Evolutionary conservation across 2,113 vertebrate genomes (phyloP), one percentile per base, ranked within the genome.

Genomic region (Microtus oregoni): DNA sequence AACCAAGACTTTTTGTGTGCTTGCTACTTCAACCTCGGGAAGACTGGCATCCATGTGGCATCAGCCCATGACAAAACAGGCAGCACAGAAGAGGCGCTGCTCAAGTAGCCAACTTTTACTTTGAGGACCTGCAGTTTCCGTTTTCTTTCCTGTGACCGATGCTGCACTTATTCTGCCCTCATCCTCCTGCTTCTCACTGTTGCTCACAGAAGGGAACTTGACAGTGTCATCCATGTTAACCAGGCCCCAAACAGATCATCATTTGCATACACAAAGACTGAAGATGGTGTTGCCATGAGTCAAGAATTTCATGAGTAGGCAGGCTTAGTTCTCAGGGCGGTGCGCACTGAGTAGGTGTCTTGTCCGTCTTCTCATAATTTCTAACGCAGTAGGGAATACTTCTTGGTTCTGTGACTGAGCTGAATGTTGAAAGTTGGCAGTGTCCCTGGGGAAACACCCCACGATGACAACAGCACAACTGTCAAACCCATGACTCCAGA

Each of bases 231-330:
- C 76, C n/a, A 35, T 32, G 5, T 20, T 22, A 30, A 32, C 35
- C 30, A 50, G 93, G 87, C 90, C 65, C 65, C 30, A 68, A 68
- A 68, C 30, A 68, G 30, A 13, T 32, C 87, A 89, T 86, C 92
- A 91, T 96, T 97, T 91, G 95, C 78, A 94, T 81, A 75, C 83
- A 92, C 58, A 70, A 91, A 55, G 70, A 91, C 78, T 61, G 52
- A 86, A 90, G 76, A 58, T 89, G 91, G 77, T 95, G 20, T 96
- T 97, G 91, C 89, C 63, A 12, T 95, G 94, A 97, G 63, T 96
- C 90, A 97, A 41, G 92, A 38, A 85, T 94, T 93, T 94, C 73
- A 94, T 97, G 95, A 97, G 91, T 90, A 93, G 97, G 79, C 76
- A 9, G 19, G 77, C 77, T 79, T 58, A 87, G 41, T 38, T 96